Base-by-base conservation (phyloP, 53 echinoderm and acorn worm species). In the Astropecten irregularis region DNA sequence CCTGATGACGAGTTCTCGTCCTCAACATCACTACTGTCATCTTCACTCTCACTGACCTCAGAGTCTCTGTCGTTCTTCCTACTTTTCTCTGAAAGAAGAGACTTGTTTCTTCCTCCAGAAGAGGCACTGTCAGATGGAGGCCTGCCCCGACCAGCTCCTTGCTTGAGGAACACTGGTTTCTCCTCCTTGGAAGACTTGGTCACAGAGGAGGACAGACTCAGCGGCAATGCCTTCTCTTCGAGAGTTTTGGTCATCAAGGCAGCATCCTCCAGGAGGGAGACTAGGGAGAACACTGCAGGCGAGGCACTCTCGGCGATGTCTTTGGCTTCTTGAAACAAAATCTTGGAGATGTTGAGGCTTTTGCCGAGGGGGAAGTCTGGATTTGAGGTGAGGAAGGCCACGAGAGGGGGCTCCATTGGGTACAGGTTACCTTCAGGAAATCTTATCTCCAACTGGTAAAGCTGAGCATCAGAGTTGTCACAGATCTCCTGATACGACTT, bases 351-450 rank as follows among this genome's bases (percentile, higher is more conserved):
- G 29, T 89, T 92, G 56, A 89, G 87, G 54, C 83, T 79, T 55
- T 86, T 86, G 20, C 42, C 21, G 6, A 82, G 7, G 9, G 89
- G 83, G 42, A 92, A 89, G 61, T 92, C 86, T 1, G 86, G 76
- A 55, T 83, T 83, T 19, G 89, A 73, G 22, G 89, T 70, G 5
- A 84, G 74, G 73, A 92, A 92, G 16, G 89, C 92, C 14, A 89
- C 68, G 3, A 92, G 76, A 0, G 89, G 92, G 18, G 92, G 86
- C 68, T 92, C 83, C 74, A 79, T 68, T 34, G 92, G 92, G 60
- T 92, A 92, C 49, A 76, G 3, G 58, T 86, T 89, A 2, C 71
- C 76, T 9, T 84, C 86, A 0, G 92, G 92, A 36, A 89, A 92
- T 49, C 92, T 33, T 23, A 92, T 69, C 71, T 92, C 92, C 22